Conservation (phyloP, 2,797 vertebrate genomes). For the Peromyscus attwateri region DNA sequence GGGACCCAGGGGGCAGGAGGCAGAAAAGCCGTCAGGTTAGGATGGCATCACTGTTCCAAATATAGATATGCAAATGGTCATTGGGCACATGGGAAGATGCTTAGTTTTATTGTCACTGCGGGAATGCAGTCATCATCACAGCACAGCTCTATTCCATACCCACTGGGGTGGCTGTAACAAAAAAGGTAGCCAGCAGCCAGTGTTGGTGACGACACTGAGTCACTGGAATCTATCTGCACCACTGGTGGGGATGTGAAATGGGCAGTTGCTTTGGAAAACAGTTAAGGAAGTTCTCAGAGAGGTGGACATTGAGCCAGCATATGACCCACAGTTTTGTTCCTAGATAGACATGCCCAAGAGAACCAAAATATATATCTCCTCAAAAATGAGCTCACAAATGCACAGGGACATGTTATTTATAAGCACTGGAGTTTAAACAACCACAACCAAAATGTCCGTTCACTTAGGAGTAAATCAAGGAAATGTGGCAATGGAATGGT, state of each 20-base stretch:
- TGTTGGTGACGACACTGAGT: accelerated
- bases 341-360: neutral
- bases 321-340: neutral
- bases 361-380: accelerated
- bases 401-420: neutral
- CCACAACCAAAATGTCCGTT: neutral
- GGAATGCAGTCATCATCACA: neutral
- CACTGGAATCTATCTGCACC: accelerated
- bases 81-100: neutral
- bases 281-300: neutral
- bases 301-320: neutral
- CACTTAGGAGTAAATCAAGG: neutral
- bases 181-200: neutral
- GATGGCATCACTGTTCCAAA: neutral
- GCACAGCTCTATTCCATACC: accelerated
- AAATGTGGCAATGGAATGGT: no score
- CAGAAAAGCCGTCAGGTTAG: neutral
- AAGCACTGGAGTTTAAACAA: neutral
- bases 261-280: neutral
- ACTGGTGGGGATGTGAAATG: neutral
- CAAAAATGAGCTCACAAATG: neutral
- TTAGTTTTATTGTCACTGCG: neutral
- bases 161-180: neutral
- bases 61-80: neutral
- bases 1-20: neutral